Evolutionary conservation across 2,888 invertebrate species (phyloP).

Genomic region (Endomychus coccineus): DNA sequence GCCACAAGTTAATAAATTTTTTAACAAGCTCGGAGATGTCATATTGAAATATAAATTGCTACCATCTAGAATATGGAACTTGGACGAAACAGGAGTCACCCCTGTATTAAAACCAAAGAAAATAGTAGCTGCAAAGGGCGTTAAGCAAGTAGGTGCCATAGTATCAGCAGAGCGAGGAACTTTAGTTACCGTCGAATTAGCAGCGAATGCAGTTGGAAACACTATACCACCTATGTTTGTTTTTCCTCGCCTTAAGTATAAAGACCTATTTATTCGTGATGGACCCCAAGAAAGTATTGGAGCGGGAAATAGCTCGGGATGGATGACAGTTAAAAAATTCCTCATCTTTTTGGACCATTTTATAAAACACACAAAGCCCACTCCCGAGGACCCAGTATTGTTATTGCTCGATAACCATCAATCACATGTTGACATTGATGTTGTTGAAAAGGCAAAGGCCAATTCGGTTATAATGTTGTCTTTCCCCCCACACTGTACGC

Average conservation of each 20-base stretch:
- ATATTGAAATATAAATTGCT: background rate
- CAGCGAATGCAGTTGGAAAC: slow-evolving; percentile 23
- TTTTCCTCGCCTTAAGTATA: slow-evolving; percentile 25
- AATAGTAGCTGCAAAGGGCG: slow-evolving; percentile 28
- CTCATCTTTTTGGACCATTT: slow-evolving; percentile 30
- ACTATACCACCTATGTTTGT: slow-evolving; percentile 27
- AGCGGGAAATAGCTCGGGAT: slow-evolving; percentile 31
- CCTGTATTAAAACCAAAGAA: slow-evolving; percentile 30
- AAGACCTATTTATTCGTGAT: slow-evolving; percentile 20
- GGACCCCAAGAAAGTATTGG: slow-evolving; percentile 31
- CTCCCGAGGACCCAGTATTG: slow-evolving; percentile 25
- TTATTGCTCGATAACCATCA: slow-evolving; percentile 30
- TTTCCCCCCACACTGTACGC: slow-evolving; percentile 29
- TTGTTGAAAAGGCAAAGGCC: slow-evolving; percentile 23
- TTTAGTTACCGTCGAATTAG: slow-evolving; percentile 21
- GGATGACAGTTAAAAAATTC: slow-evolving; percentile 30
- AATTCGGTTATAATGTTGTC: slow-evolving; percentile 27
- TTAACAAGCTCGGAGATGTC: slow-evolving; percentile 3
- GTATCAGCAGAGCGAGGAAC: slow-evolving; percentile 20
- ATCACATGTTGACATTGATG: slow-evolving; percentile 28
- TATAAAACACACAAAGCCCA: slow-evolving; percentile 21
- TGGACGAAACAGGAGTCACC: slow-evolving; percentile 16
- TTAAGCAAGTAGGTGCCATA: slow-evolving; percentile 27
- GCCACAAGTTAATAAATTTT: slow-evolving; percentile 19
- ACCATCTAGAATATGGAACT: too few species aligned